These are phyloP conservation scores for Diadegma fenestrale DNA, from an alignment of 2,888 invertebrate genomes.

Conservation along the genomic window DNA sequence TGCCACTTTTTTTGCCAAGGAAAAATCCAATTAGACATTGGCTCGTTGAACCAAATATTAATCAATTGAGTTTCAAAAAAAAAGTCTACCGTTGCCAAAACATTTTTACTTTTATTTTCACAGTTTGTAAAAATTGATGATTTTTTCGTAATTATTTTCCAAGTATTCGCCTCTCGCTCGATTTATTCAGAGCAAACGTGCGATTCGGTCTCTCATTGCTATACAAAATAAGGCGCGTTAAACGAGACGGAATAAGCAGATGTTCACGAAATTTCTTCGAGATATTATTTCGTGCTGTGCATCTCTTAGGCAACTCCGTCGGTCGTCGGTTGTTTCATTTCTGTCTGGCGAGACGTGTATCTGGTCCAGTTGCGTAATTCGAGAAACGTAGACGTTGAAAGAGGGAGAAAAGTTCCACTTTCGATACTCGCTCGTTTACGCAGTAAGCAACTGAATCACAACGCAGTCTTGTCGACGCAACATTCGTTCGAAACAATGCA, in stretches of 20 bases:
- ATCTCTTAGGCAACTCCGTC: constrained; percentile 69
- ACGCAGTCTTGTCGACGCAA: neutral
- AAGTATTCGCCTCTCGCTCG: neutral
- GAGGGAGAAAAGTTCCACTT: constrained; percentile 31
- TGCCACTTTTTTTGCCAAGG: neutral
- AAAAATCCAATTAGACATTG: neutral
- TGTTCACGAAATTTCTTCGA: constrained; percentile 50
- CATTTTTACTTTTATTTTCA: neutral
- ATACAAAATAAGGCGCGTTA: constrained; percentile 52
- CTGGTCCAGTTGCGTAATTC: constrained; percentile 75
- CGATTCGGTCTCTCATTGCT: neutral
- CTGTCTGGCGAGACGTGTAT: constrained; percentile 75
- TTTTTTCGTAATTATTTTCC: neutral
- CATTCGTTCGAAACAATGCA: neutral
- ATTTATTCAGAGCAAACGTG: neutral
- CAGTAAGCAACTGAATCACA: constrained; percentile 7
- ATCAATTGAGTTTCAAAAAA: neutral
- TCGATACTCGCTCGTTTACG: constrained; percentile 12
- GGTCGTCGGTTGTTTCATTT: constrained; percentile 66
- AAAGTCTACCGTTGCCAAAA: neutral
- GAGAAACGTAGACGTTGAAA: constrained; percentile 29
- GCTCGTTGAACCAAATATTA: neutral
- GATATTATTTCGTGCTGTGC: constrained; percentile 60
- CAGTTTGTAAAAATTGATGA: neutral
- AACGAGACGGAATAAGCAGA: constrained; percentile 19